phyloP scores from a whole-genome alignment of 2,797 vertebrate species.

The Hydrocynus forskahlii region DNA sequence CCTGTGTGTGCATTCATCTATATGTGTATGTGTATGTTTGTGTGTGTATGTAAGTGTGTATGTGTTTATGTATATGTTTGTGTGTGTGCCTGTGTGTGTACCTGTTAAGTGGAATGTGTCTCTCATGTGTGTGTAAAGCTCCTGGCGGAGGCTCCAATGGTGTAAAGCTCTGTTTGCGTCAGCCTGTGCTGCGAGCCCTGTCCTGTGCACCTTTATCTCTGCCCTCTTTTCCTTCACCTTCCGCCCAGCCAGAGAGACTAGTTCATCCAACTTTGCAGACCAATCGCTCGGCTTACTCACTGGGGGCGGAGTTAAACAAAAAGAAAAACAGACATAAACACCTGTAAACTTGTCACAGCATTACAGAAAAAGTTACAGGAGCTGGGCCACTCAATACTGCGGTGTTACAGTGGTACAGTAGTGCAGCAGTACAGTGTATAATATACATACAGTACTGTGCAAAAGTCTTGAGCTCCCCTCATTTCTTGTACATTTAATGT shows the following conservation, averaged over 20 bases:
- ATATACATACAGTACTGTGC: no score
- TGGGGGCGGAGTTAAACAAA: constrained; percentile 45
- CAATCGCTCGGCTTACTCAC: constrained; percentile 72
- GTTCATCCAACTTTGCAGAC: constrained; percentile 72
- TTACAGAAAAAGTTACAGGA: no score
- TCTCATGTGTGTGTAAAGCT: no score
- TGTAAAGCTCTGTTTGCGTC: constrained; percentile 76
- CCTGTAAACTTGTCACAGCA: no score
- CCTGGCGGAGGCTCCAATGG: no score
- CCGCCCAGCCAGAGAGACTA: constrained; percentile 72
- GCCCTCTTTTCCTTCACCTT: constrained; percentile 69
- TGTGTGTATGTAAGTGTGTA: neutral
- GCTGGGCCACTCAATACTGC: no score
- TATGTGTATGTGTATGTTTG: no score
- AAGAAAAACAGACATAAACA: no score
- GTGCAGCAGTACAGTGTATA: neutral
- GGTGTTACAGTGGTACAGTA: neutral
- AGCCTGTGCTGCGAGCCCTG: constrained; percentile 67
- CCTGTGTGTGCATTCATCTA: neutral
- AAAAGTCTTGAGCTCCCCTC: no score
- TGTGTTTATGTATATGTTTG: neutral
- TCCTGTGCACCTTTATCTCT: constrained; percentile 62
- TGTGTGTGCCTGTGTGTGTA: constrained; percentile 52
- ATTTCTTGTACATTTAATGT: no score
- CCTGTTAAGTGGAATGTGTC: constrained; percentile 76